Percentiles rank a stretch among this genome's conserved stretches.
Evolutionary conservation across 2,113 vertebrate species (phyloP).

Genomic region (Theropithecus gelada): DNA sequence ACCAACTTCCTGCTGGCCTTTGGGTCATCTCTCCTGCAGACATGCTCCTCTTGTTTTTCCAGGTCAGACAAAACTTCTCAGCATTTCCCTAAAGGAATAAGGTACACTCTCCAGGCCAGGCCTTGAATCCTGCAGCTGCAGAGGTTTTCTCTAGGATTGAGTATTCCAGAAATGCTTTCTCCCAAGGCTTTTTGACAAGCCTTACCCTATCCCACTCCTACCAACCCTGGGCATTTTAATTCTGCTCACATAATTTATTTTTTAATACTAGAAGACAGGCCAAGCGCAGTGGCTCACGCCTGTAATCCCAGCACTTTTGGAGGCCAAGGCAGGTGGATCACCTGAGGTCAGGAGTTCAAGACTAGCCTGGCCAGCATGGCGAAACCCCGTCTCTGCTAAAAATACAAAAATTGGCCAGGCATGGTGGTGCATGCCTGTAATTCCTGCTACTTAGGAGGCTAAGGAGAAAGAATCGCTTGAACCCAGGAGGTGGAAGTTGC

Average conservation of each 20-base stretch:
- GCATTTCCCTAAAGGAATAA: neutral
- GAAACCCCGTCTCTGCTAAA: too few relatives aligned
- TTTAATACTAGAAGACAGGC: neutral
- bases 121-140: neutral
- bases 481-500: too few relatives aligned
- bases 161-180: neutral
- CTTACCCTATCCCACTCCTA: neutral
- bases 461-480: too few relatives aligned
- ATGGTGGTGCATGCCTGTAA: too few relatives aligned
- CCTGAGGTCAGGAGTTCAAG: too few relatives aligned
- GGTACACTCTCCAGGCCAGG: fast-evolving
- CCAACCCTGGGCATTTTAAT: neutral
- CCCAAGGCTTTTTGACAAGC: neutral
- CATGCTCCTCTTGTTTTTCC: neutral
- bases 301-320: too few relatives aligned
- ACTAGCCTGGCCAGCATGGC: too few relatives aligned
- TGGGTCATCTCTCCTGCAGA: neutral
- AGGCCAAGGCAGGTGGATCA: too few relatives aligned
- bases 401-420: too few relatives aligned
- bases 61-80: neutral
- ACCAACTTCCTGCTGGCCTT: neutral
- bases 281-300: fast-evolving
- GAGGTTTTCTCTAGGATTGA: neutral
- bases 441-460: too few relatives aligned
- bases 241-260: neutral